A percentile compares a stretch with the other conserved stretches of the same genome.
phyloP scores from a whole-genome alignment of 2,113 vertebrate species.

The Hypanus sabinus region DNA sequence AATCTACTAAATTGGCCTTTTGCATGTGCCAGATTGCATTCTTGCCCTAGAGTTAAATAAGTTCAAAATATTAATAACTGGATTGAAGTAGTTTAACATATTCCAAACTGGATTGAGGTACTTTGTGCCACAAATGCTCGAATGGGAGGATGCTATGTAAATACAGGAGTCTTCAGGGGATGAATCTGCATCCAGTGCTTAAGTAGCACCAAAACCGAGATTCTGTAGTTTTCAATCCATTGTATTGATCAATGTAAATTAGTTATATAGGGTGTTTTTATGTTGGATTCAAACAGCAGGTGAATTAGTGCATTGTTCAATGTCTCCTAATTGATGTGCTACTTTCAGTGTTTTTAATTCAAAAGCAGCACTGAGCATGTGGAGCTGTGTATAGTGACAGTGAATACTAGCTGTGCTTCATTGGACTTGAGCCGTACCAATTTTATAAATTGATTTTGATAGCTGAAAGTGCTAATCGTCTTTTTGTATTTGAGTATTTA shows the following conservation, averaged over 20 bases:
- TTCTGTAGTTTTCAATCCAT: not conserved
- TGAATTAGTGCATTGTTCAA: not conserved
- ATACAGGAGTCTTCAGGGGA: not conserved
- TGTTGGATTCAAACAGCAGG: not conserved
- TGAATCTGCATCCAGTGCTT: not conserved
- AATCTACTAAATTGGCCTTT: not conserved
- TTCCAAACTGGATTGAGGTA: not conserved
- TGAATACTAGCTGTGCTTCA: not conserved
- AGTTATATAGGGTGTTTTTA: not conserved
- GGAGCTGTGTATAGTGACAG: not conserved
- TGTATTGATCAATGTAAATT: not conserved
- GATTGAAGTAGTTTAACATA: not conserved
- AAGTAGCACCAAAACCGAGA: not conserved
- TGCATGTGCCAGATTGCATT: not conserved
- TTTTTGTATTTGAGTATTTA: not conserved
- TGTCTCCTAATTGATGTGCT: not conserved
- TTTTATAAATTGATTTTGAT: not conserved
- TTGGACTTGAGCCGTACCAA: not conserved
- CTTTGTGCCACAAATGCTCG: not conserved
- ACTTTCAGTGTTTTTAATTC: not conserved
- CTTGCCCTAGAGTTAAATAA: not conserved
- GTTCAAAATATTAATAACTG: not conserved
- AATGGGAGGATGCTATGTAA: not conserved
- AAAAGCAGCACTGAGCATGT: not conserved
- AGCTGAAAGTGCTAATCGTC: not conserved